These are phyloP conservation scores for Phlogophora meticulosa DNA, from an alignment of 2,888 invertebrate genomes.

Conservation along the genomic window DNA sequence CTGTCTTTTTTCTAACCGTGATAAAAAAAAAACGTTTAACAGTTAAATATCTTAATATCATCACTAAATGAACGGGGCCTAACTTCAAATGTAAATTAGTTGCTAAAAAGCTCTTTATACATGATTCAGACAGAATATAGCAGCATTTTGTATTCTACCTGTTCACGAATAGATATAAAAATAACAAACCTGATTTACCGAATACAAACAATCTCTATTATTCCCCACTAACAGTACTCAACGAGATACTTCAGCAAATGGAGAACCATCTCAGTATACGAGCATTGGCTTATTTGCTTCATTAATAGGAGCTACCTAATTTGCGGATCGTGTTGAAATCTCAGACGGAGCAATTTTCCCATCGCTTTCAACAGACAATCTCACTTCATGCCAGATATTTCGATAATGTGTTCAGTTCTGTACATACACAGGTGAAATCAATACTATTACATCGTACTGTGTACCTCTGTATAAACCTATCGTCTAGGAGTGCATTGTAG, in stretches of 20 bases:
- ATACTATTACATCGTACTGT: conserved; percentile 39
- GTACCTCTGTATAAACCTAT: conserved; percentile 31
- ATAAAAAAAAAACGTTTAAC: no score
- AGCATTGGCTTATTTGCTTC: conserved; percentile 45
- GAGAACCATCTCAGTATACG: conserved; percentile 17
- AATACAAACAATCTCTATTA: conserved; percentile 31
- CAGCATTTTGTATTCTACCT: neutral
- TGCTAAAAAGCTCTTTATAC: neutral
- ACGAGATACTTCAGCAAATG: conserved; percentile 37
- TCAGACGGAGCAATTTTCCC: conserved; percentile 39
- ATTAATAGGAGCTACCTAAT: conserved; percentile 33
- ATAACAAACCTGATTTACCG: neutral
- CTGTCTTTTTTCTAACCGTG: no score
- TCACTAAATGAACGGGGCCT: no score
- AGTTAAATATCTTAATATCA: no score
- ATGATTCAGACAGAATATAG: neutral
- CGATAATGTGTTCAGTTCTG: conserved; percentile 26
- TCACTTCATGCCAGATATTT: conserved; percentile 30
- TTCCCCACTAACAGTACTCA: conserved; percentile 11
- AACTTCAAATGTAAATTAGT: neutral
- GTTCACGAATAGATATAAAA: neutral
- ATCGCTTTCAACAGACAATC: conserved; percentile 34
- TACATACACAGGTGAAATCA: conserved; percentile 43
- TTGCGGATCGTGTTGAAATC: conserved; percentile 48
- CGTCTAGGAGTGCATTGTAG: conserved; percentile 35